A percentile compares a stretch with the other conserved stretches of the same genome.
Conservation (phyloP, 2,888 invertebrate species). For the Phaedon cochleariae region DNA sequence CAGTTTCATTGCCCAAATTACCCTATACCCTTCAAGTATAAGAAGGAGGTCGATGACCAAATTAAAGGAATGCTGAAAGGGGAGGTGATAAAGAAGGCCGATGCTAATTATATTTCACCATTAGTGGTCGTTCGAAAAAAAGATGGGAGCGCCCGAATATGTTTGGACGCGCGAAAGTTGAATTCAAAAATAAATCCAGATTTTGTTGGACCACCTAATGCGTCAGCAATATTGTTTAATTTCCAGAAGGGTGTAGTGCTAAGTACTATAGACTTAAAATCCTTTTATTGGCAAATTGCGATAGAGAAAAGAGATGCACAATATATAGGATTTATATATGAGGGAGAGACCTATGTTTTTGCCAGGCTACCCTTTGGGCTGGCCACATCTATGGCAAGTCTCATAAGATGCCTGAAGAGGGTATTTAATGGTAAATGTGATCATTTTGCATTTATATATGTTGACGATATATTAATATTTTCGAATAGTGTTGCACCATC, state of each 20-base stretch:
- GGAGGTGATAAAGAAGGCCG: conserved; percentile 21
- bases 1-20: conserved; percentile 13
- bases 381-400: conserved; percentile 5
- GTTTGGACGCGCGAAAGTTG: conserved; percentile 32
- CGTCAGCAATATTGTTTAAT: conserved; percentile 20
- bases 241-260: neutral
- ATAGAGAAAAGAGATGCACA: conserved; percentile 30
- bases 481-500: neutral
- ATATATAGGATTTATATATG: conserved; percentile 23
- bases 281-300: conserved; percentile 35
- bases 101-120: conserved; percentile 26
- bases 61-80: conserved; percentile 24
- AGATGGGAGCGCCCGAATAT: conserved; percentile 30
- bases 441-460: conserved; percentile 5
- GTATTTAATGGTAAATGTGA: conserved; percentile 5
- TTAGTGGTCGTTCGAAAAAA: conserved; percentile 32
- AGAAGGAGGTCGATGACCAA: neutral
- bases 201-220: conserved; percentile 27
- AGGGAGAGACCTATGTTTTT: conserved; percentile 32
- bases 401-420: too few species aligned
- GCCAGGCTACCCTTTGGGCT: conserved; percentile 11
- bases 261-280: too few species aligned
- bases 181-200: conserved; percentile 30
- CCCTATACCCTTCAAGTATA: conserved; percentile 17
- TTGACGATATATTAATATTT: conserved; percentile 19